Evolutionary conservation across 2,797 vertebrate genomes (phyloP), one percentile per base, ranked within the genome.

Genomic region (Gadopsis bispinosus): DNA sequence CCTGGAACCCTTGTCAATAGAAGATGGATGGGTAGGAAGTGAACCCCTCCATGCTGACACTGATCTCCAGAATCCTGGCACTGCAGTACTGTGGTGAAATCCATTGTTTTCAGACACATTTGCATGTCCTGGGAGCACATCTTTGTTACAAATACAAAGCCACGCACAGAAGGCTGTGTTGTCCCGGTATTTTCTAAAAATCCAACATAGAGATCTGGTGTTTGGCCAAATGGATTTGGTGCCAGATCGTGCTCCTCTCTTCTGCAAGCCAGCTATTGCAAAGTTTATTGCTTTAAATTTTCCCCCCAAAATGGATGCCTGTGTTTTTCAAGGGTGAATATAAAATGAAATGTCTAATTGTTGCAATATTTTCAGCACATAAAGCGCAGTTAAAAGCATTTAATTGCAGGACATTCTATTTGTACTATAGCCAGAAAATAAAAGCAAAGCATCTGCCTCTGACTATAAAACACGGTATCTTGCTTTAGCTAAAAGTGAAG

Each of bases 251-350:
- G 31, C 56, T 73, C 14, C 41, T 83, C 65, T 62, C 39, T 90
- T 96, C 93, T 95, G 96, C 96, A 96, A 96, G 96, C 94, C 95
- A 93, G 94, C 95, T 95, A 95, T 95, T 93, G 94, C 92, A 79
- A 93, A 88, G 80, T 96, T 96, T 95, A 94, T 91, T 95, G 85
- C 81, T 83, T 84, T 95, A 90, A 93, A 92, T 93, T 83, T 90
- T 7, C 87, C 56, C 56, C 89, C 89, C 86, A 74, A 93, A 83
- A 82, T 79, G 87, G 88, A 91, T 95, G 87, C 86, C 94, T 77
- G 80, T 93, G 88, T 92, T 95, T 59, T 88, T 37, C 20, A 66
- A 56, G 43, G 19, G 13, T 45, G 20, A 39, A 55, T 55, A 47
- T 45, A 17, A 58, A 64, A 29, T 17, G 11, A 14, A 29, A 73